Percentiles rank a stretch among this genome's conserved stretches.
Evolutionary conservation across 1,140 invertebrate species (phyloP).

Genomic region (Lasioglossum baleicum): DNA sequence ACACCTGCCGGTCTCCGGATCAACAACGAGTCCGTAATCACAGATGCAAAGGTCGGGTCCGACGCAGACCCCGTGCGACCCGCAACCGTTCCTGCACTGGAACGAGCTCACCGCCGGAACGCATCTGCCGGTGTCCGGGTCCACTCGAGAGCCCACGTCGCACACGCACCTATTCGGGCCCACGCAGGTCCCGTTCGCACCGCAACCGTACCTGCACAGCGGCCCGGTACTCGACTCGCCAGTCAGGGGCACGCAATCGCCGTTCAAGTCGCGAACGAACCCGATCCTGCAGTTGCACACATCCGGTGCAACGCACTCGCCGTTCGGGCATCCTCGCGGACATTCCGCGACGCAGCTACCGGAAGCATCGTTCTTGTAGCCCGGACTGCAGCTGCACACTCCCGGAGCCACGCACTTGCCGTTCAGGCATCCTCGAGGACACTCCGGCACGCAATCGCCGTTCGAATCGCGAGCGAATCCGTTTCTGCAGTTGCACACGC

Average conservation of each 20-base stretch:
- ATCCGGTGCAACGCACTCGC: constrained; percentile 32
- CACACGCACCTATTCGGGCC: constrained; percentile 77
- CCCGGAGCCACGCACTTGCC: constrained; percentile 33
- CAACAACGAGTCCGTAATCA: constrained; percentile 55
- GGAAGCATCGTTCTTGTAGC: constrained; percentile 7
- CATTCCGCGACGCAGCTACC: constrained; percentile 29
- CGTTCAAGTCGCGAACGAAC: constrained; percentile 17
- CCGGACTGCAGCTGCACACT: constrained; percentile 34
- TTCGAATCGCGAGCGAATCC: not conserved
- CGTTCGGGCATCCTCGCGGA: constrained; percentile 15
- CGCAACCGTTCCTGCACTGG: constrained; percentile 44
- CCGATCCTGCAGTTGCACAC: constrained; percentile 38
- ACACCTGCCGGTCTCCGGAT: constrained; percentile 54
- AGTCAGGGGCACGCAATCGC: constrained; percentile 17
- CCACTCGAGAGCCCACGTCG: constrained; percentile 49
- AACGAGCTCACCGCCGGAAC: not conserved
- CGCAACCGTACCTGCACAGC: constrained; percentile 40
- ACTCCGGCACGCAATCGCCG: constrained; percentile 29
- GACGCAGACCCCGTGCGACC: constrained; percentile 45
- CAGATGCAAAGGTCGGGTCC: constrained; percentile 77
- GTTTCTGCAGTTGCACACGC: constrained; percentile 27
- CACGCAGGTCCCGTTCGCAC: constrained; percentile 56
- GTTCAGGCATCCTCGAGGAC: constrained; percentile 10
- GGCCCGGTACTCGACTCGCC: constrained; percentile 49
- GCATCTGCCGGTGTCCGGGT: constrained; percentile 50